Conservation (phyloP, 2,888 invertebrate species). For the Leptodirus hochenwartii region DNA sequence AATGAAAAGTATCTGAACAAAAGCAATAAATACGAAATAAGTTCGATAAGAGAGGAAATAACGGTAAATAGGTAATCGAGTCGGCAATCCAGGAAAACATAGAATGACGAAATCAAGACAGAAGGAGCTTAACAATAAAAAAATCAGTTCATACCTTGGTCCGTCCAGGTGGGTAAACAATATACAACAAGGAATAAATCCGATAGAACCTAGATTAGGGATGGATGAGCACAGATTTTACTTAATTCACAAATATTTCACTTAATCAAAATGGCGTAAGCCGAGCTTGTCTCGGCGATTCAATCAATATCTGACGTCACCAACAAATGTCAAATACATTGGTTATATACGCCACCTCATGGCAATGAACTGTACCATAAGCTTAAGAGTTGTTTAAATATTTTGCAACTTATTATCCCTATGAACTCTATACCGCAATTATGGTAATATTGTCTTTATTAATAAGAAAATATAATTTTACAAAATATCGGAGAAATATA, state of each 20-base stretch:
- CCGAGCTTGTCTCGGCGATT: slow-evolving; percentile 24
- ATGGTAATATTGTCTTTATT: too few relatives aligned
- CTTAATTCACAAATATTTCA: slow-evolving; percentile 21
- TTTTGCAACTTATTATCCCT: too few relatives aligned
- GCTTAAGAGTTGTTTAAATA: too few relatives aligned
- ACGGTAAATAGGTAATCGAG: slow-evolving; percentile 16
- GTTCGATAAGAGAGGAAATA: slow-evolving; percentile 14
- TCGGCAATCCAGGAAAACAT: slow-evolving; percentile 20
- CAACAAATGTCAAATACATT: too few relatives aligned
- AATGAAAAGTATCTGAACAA: too few relatives aligned
- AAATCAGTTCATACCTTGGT: slow-evolving; percentile 47
- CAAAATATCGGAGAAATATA: too few relatives aligned
- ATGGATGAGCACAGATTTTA: slow-evolving; percentile 29
- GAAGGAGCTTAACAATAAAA: slow-evolving; percentile 7
- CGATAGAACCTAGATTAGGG: slow-evolving; percentile 22
- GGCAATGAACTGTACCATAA: too few relatives aligned
- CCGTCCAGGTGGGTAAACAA: slow-evolving; percentile 53
- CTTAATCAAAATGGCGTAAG: slow-evolving; percentile 31
- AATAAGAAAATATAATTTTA: too few relatives aligned
- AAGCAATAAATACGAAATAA: not conserved
- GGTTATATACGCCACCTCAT: too few relatives aligned
- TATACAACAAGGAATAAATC: slow-evolving; percentile 27
- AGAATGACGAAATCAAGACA: slow-evolving; percentile 18
- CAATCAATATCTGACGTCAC: slow-evolving; percentile 29
- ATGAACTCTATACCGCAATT: too few relatives aligned